Base-by-base conservation (phyloP, 2,888 invertebrate genomes). In the Scrobipalpa atriplicella region DNA sequence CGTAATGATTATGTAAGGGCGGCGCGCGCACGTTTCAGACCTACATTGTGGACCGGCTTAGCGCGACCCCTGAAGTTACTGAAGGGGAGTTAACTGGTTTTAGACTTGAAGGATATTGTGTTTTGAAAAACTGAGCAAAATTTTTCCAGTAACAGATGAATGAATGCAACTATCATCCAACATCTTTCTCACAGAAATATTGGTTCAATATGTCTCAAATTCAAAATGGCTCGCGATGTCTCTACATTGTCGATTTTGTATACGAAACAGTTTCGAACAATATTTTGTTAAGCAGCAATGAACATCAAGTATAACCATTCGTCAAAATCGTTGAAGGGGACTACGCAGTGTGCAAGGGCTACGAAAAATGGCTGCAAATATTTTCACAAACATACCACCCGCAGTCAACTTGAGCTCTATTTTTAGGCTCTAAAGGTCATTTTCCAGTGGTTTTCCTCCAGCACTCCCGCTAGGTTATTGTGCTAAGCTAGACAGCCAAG, bases 1-100 rank as follows among this genome's bases (percentile, higher is more conserved):
- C 87, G 85, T 92, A 91, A 91, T 82, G 85, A 87, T 91, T 91
- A 86, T 89, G 86, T 89, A 91, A 91, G 76, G 69, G 75, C 75
- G 77, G 89, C 89, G 91, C 90, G 90, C 90, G 91, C 90, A 90
- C 70, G 68, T 67, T 77, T 78, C 75, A 77, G 80, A 81, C 84
- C 84, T 82, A 85, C 74, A 74, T 82, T 78, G 68, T 47, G 11
- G 68, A 84, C 82, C 78, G 66, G 52, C 52, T 68, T 60, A 41
- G 58, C 61, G 82, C 79, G 72, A 82, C 70, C 70, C 66, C 62
- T 66, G 63, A 58, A 58, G 36, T 38, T 9, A 18, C 52, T 52
- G 9, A 52, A 9, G 18, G 52, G 52, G 10, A 19, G 18, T 1
- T 2, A 19, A 52, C 13, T 1, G 7, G 16, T 19, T 52, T 52